phyloP scores from a whole-genome alignment of 2,797 vertebrate species.

The Balearica regulorum region DNA sequence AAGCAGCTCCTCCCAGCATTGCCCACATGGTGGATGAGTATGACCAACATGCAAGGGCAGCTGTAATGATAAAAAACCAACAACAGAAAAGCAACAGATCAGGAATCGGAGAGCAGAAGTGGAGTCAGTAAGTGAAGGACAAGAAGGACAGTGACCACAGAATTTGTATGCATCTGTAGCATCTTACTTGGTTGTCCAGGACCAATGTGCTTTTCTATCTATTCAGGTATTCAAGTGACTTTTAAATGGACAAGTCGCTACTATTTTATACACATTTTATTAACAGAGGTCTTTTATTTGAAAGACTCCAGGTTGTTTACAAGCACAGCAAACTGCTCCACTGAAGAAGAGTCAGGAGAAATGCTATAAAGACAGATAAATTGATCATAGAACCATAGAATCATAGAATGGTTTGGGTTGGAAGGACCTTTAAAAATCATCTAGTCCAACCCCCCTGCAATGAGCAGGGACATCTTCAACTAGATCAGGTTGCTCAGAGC shows the following conservation, averaged over 20 bases:
- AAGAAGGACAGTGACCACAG: accelerated
- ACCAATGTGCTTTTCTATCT: background rate
- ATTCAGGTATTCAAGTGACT: background rate
- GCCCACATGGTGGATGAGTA: background rate
- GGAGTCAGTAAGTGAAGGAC: background rate
- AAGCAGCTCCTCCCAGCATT: background rate
- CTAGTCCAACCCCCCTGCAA: too few species aligned
- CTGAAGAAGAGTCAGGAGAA: background rate
- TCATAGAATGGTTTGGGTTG: too few species aligned
- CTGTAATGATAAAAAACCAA: background rate
- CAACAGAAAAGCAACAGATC: background rate
- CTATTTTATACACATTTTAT: background rate
- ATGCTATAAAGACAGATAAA: background rate
- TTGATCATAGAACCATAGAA: background rate
- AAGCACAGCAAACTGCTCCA: background rate
- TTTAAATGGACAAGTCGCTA: background rate
- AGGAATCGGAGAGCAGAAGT: background rate
- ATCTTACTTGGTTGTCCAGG: background rate
- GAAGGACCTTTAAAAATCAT: too few species aligned
- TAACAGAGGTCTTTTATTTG: background rate
- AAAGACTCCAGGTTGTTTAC: background rate
- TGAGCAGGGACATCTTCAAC: too few species aligned
- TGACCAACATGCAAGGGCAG: background rate
- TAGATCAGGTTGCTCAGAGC: too few species aligned
- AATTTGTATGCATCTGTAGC: background rate